Conservation (phyloP, 2,113 vertebrate species). For the Psilopogon haemacephalus region DNA sequence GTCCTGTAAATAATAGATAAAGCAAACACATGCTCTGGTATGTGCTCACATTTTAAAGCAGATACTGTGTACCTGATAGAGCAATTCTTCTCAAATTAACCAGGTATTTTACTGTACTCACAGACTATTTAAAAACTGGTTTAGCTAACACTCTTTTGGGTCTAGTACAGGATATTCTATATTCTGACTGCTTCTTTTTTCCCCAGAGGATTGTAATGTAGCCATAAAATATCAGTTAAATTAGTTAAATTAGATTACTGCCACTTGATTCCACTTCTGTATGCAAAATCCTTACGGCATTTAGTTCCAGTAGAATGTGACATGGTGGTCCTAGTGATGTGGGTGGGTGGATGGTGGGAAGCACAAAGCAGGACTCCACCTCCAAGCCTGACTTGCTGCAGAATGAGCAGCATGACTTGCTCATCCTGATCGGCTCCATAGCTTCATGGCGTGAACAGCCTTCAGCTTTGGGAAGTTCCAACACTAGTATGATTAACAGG, state of each 20-base stretch:
- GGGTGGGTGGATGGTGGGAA: background rate
- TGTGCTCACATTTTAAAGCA: background rate
- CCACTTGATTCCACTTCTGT: background rate
- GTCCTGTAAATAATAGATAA: background rate
- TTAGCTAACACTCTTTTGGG: background rate
- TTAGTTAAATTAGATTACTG: background rate
- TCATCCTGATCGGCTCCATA: background rate
- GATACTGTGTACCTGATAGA: background rate
- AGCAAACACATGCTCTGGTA: background rate
- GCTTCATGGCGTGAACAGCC: background rate
- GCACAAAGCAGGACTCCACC: background rate
- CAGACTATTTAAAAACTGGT: background rate
- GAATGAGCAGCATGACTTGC: background rate
- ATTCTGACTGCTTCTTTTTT: background rate
- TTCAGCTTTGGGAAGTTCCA: background rate
- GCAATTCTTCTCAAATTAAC: background rate
- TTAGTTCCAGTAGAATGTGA: background rate
- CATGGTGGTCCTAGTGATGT: background rate
- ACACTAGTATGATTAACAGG: background rate
- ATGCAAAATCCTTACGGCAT: background rate
- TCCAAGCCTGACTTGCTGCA: background rate
- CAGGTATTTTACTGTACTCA: background rate
- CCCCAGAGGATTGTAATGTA: background rate
- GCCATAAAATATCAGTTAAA: background rate
- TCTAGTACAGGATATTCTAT: background rate